phyloP scores from a whole-genome alignment of 2,113 vertebrate species.

The Proteles cristata region DNA sequence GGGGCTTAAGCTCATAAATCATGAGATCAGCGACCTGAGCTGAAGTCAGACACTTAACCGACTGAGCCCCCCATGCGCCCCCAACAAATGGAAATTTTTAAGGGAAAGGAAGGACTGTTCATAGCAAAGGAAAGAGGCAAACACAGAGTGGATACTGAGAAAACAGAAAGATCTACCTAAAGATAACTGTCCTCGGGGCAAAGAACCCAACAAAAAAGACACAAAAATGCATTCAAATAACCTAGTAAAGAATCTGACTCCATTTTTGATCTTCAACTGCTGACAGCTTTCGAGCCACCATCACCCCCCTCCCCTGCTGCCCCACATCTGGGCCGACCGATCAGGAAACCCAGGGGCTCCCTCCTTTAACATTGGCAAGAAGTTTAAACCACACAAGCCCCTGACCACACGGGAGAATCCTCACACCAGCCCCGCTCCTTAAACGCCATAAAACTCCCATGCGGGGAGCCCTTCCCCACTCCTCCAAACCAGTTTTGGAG shows the following conservation, averaged over 20 bases:
- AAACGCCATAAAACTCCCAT: background rate
- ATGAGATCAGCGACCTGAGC: too few relatives aligned
- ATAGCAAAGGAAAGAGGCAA: background rate
- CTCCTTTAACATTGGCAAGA: background rate
- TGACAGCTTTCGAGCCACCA: background rate
- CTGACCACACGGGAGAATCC: background rate
- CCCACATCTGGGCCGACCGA: background rate
- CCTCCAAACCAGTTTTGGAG: background rate
- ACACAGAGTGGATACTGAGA: background rate
- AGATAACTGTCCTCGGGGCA: background rate
- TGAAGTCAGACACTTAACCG: too few relatives aligned
- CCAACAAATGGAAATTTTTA: background rate
- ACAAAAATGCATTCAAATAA: background rate
- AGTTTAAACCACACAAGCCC: background rate
- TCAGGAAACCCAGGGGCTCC: background rate
- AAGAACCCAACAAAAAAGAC: background rate
- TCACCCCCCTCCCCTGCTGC: background rate
- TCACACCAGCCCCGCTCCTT: accelerated
- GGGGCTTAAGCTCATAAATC: too few relatives aligned
- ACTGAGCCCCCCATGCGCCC: too few relatives aligned
- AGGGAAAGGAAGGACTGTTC: background rate
- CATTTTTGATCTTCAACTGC: background rate
- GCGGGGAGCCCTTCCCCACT: background rate
- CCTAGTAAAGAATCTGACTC: background rate
- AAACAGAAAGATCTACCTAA: background rate